Conservation (phyloP, 2,113 vertebrate genomes). For the Genyomyrus donnyi region DNA sequence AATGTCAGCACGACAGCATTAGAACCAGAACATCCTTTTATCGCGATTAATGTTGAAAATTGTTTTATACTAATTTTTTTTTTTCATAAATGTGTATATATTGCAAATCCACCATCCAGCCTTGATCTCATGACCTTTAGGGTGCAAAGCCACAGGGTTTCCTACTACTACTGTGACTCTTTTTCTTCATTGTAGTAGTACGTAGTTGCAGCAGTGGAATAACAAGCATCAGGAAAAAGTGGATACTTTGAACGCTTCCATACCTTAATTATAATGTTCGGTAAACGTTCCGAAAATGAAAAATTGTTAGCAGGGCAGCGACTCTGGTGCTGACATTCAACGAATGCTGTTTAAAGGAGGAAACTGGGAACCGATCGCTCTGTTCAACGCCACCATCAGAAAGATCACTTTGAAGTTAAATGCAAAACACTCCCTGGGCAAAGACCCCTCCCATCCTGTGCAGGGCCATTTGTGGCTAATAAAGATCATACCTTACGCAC, state of each 20-base stretch:
- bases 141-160: background rate
- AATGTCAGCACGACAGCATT: background rate
- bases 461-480: background rate
- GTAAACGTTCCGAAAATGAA: background rate
- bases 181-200: background rate
- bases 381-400: background rate
- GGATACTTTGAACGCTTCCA: background rate
- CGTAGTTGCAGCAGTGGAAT: background rate
- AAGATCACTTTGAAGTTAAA: background rate
- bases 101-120: background rate
- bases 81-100: background rate
- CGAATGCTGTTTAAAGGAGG: constrained; percentile 25
- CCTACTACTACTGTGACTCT: background rate
- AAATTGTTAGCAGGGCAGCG: background rate
- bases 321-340: constrained; percentile 19
- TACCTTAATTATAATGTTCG: background rate
- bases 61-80: background rate
- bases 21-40: background rate
- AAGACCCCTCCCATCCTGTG: background rate
- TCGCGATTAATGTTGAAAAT: background rate
- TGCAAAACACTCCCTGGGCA: background rate
- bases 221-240: background rate
- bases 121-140: background rate
- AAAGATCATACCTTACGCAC: background rate
- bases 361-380: background rate